phyloP scores from a whole-genome alignment of 2,888 invertebrate genomes.

The Orthonevra nobilis region DNA sequence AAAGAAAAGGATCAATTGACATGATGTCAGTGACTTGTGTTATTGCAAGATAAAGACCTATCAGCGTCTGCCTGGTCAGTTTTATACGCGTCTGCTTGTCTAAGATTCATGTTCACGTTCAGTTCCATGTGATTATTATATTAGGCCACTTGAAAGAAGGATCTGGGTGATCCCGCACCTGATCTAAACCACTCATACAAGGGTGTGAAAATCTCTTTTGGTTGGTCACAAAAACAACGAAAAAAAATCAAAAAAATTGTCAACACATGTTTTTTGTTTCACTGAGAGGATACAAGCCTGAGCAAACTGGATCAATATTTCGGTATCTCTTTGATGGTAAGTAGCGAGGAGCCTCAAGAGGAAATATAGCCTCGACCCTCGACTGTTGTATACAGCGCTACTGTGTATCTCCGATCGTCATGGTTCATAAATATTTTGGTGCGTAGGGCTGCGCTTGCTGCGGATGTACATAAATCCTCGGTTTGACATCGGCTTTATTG shows the following conservation, averaged over 20 bases:
- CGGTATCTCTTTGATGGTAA: slow-evolving; percentile 60
- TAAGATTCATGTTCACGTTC: slow-evolving; percentile 2
- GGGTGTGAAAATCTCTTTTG: slow-evolving; percentile 58
- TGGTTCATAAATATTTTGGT: slow-evolving; percentile 67
- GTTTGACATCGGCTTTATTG: slow-evolving; percentile 67
- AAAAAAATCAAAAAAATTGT: slow-evolving; percentile 19
- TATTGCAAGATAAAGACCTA: slow-evolving; percentile 20
- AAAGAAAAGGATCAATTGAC: slow-evolving; percentile 41
- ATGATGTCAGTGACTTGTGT: slow-evolving; percentile 2
- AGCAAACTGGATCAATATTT: slow-evolving; percentile 70
- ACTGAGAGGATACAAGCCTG: slow-evolving; percentile 58
- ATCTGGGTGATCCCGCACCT: slow-evolving; percentile 46
- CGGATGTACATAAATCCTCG: slow-evolving; percentile 65
- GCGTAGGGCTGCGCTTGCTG: slow-evolving; percentile 52
- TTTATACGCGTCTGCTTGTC: slow-evolving; percentile 53
- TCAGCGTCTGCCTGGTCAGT: slow-evolving; percentile 60
- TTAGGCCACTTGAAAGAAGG: slow-evolving; percentile 48
- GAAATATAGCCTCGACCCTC: slow-evolving; percentile 44
- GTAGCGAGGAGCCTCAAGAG: slow-evolving; percentile 26
- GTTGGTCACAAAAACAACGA: not conserved
- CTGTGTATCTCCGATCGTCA: slow-evolving; percentile 50
- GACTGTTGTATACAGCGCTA: slow-evolving; percentile 6
- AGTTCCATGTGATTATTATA: slow-evolving; percentile 33
- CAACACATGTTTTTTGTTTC: slow-evolving; percentile 49
- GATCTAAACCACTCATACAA: slow-evolving; percentile 46